phyloP scores from a whole-genome alignment of 2,797 vertebrate species.

The Chaetophractus vellerosus region DNA sequence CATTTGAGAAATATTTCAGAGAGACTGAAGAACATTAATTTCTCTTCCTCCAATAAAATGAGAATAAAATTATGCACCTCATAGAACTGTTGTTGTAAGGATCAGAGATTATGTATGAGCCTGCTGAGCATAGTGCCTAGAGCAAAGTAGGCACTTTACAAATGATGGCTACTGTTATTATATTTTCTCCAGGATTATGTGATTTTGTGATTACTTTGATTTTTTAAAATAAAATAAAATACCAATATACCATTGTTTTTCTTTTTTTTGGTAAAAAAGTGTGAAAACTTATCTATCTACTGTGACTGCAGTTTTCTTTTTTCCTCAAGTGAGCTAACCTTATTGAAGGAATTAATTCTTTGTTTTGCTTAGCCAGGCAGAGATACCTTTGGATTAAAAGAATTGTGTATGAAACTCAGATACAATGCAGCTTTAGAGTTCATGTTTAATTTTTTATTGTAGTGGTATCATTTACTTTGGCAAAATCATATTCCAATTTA shows the following conservation, averaged over 20 bases:
- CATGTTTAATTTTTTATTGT: slow-evolving; percentile 84
- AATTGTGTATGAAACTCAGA: slow-evolving; percentile 60
- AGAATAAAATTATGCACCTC: background rate
- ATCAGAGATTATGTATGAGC: background rate
- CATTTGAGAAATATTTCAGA: slow-evolving; percentile 6
- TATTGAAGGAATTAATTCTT: slow-evolving; percentile 19
- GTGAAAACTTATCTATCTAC: background rate
- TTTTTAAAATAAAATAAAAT: background rate
- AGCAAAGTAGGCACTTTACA: background rate
- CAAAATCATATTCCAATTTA: slow-evolving; percentile 88
- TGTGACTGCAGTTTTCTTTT: background rate
- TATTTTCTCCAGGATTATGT: background rate
- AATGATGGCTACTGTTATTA: background rate
- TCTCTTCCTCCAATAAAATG: background rate
- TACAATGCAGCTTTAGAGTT: slow-evolving; percentile 55
- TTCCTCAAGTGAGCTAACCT: background rate
- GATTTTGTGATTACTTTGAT: slow-evolving; percentile 57
- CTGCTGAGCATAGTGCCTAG: background rate
- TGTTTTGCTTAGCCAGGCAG: background rate
- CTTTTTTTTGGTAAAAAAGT: slow-evolving; percentile 51
- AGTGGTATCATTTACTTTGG: slow-evolving; percentile 87
- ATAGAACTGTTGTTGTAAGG: background rate
- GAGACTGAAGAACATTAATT: background rate
- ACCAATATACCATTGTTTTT: slow-evolving; percentile 17
- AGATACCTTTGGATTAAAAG: background rate